Conservation (phyloP, 2,797 vertebrate genomes). For the Poecilia gillii region DNA sequence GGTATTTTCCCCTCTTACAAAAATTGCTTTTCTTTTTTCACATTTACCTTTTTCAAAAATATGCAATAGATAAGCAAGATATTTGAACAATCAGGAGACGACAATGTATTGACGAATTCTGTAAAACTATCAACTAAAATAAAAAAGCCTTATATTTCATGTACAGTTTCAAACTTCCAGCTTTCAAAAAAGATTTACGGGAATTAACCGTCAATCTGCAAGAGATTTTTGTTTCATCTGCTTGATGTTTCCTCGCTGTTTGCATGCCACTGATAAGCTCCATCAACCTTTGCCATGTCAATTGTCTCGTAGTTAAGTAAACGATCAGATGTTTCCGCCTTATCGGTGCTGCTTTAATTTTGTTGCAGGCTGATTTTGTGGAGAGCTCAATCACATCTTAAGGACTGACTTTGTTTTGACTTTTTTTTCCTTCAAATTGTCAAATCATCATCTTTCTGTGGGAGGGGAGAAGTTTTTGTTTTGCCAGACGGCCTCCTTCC, state of each 20-base stretch:
- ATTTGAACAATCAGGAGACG: background rate
- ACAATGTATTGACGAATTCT: background rate
- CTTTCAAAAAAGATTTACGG: slow-evolving; percentile 15
- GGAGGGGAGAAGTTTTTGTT: slow-evolving; percentile 10
- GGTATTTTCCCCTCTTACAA: background rate
- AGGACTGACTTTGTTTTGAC: slow-evolving; percentile 47
- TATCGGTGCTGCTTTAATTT: slow-evolving; percentile 15
- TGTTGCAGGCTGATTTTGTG: slow-evolving; percentile 11
- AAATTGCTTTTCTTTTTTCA: background rate
- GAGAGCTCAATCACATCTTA: slow-evolving; percentile 30
- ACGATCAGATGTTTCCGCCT: slow-evolving; percentile 35
- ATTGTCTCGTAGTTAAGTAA: slow-evolving; percentile 23
- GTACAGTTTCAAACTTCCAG: slow-evolving; percentile 14
- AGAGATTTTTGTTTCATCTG: slow-evolving; percentile 30
- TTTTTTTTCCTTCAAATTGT: slow-evolving; percentile 48
- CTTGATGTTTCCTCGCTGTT: slow-evolving; percentile 39
- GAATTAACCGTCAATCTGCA: slow-evolving; percentile 37
- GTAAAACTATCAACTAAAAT: background rate
- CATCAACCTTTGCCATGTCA: slow-evolving; percentile 34
- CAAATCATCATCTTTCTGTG: slow-evolving; percentile 34
- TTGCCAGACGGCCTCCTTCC: slow-evolving; percentile 27
- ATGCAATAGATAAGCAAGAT: background rate
- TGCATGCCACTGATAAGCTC: slow-evolving; percentile 46
- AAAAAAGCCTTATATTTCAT: slow-evolving; percentile 11
- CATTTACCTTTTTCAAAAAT: background rate